Evolutionary conservation across 2,113 vertebrate species (phyloP).

Genomic region (Dasyornis broadbenti): DNA sequence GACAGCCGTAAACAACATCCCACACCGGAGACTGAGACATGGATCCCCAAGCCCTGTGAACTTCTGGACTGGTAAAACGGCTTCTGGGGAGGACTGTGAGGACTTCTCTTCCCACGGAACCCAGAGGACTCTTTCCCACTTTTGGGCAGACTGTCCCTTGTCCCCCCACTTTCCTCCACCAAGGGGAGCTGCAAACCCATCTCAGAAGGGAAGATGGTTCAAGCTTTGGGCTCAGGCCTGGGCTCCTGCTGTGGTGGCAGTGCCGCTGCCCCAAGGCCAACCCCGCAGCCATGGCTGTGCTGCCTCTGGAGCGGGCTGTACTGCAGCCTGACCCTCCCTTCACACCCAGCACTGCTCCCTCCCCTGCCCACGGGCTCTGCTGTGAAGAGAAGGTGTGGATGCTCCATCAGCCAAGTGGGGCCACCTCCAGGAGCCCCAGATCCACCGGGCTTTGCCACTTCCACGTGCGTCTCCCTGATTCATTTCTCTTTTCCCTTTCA

Average conservation of each 20-base stretch:
- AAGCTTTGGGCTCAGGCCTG: neutral
- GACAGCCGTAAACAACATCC: neutral
- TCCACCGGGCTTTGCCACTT: neutral
- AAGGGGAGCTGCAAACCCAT: constrained; percentile 41
- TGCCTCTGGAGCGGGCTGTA: rapidly evolving
- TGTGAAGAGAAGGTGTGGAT: rapidly evolving
- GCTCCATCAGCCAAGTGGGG: neutral
- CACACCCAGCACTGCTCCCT: rapidly evolving
- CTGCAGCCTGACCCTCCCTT: neutral
- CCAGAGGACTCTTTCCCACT: neutral
- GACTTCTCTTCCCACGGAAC: neutral
- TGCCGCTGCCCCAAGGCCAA: rapidly evolving
- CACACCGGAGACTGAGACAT: rapidly evolving
- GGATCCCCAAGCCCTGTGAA: neutral
- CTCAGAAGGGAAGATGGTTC: neutral
- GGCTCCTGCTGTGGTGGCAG: neutral
- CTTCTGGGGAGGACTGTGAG: neutral
- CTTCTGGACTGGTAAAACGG: rapidly evolving
- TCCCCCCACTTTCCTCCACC: constrained; percentile 32
- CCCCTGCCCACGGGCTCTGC: rapidly evolving
- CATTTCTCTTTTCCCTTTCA: neutral
- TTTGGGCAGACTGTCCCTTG: neutral
- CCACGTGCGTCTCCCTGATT: neutral
- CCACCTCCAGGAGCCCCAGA: neutral
- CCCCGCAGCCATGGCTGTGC: rapidly evolving